phyloP scores from a whole-genome alignment of 2,888 invertebrate species.

The Diabrotica balteata region DNA sequence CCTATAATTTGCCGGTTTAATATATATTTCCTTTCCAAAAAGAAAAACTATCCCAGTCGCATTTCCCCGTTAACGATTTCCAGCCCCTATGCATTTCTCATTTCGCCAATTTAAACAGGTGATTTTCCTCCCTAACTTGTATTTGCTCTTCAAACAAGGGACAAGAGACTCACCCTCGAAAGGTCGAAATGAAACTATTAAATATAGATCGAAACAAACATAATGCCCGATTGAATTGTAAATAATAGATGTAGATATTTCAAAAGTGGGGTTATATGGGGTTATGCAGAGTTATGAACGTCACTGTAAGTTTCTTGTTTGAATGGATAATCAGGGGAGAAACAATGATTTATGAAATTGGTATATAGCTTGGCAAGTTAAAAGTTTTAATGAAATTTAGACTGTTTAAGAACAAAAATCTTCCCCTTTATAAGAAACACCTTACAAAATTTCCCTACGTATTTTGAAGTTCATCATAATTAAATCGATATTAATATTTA shows the following conservation, averaged over 20 bases:
- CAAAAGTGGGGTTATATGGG: constrained; percentile 4
- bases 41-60: too few species aligned
- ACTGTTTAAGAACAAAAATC: too few species aligned
- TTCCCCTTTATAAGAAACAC: too few species aligned
- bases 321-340: constrained; percentile 5
- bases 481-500: too few species aligned
- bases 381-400: too few species aligned
- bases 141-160: constrained; percentile 23
- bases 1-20: too few species aligned
- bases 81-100: background rate
- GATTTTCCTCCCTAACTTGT: constrained; percentile 12
- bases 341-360: constrained; percentile 6
- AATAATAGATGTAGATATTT: constrained; percentile 46
- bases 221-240: constrained; percentile 52
- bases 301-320: background rate
- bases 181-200: constrained; percentile 49
- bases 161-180: constrained; percentile 16
- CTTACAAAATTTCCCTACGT: too few species aligned
- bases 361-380: background rate
- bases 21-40: too few species aligned
- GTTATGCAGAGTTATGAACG: background rate
- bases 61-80: too few species aligned
- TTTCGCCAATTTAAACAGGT: constrained; percentile 13
- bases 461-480: too few species aligned
- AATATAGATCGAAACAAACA: constrained; percentile 56